phyloP scores from a whole-genome alignment of 2,888 invertebrate genomes.

The Sarcophaga carnaria region DNA sequence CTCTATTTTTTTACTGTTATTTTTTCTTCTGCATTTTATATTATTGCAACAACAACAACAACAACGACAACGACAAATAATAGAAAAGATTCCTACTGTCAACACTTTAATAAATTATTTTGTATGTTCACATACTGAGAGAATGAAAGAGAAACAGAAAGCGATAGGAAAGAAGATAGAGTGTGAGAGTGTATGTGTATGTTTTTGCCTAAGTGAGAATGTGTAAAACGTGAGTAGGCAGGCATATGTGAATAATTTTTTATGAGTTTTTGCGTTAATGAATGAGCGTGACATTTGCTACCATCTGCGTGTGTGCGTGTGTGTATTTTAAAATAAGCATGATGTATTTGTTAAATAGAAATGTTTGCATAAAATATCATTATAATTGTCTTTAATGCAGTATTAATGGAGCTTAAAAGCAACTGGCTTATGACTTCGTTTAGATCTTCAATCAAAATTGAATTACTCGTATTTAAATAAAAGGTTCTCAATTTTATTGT shows the following conservation, averaged over 20 bases:
- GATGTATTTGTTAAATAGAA: neutral
- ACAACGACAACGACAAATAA: constrained; percentile 15
- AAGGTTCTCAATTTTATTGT: too few species aligned
- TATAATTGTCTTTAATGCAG: too few species aligned
- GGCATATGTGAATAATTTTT: neutral
- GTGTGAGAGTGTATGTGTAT: neutral
- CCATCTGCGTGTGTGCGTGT: neutral
- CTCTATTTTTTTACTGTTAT: neutral
- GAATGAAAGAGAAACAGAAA: too few species aligned
- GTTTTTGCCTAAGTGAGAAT: neutral
- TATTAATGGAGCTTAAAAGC: too few species aligned
- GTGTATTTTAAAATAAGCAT: neutral
- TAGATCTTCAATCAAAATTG: too few species aligned
- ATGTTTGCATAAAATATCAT: neutral
- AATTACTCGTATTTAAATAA: too few species aligned
- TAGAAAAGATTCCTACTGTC: constrained; percentile 47
- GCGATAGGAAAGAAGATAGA: too few species aligned
- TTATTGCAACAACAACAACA: constrained; percentile 8
- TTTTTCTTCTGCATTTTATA: neutral
- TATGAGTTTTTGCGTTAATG: constrained; percentile 18
- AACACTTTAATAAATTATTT: constrained; percentile 60
- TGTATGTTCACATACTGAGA: neutral
- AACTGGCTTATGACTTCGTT: too few species aligned
- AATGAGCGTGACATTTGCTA: neutral
- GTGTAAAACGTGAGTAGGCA: neutral